These are phyloP conservation scores for Pelosia muscerda DNA, from an alignment of 2,888 invertebrate genomes.

Conservation along the genomic window DNA sequence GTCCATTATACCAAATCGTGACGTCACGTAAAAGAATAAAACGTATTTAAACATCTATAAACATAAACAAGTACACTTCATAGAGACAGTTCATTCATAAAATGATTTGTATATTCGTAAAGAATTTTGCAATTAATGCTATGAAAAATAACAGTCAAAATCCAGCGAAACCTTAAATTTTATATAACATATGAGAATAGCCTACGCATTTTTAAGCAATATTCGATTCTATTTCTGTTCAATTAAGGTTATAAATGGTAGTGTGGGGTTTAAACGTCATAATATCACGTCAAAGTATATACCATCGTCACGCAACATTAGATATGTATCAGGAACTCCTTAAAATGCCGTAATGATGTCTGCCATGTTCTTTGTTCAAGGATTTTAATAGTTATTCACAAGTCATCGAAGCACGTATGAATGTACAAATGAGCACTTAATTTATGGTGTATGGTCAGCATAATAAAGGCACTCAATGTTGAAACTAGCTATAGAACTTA, in stretches of 20 bases:
- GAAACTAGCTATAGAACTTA: not conserved
- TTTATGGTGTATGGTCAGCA: not conserved
- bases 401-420: slow-evolving; percentile 17
- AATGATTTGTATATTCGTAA: slow-evolving; percentile 24
- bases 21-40: slow-evolving; percentile 57
- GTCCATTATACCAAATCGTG: slow-evolving; percentile 55
- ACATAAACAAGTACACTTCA: slow-evolving; percentile 44
- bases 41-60: slow-evolving; percentile 56
- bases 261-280: slow-evolving; percentile 22
- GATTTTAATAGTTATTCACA: slow-evolving; percentile 29
- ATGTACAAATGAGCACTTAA: slow-evolving; percentile 1
- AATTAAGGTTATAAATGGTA: slow-evolving; percentile 23
- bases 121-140: slow-evolving; percentile 12
- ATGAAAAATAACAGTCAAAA: slow-evolving; percentile 25
- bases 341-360: slow-evolving; percentile 75
- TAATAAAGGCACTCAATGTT: not conserved
- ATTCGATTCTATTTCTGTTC: slow-evolving; percentile 39
- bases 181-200: slow-evolving; percentile 22
- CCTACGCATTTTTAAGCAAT: slow-evolving; percentile 29
- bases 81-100: slow-evolving; percentile 44
- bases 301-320: slow-evolving; percentile 80
- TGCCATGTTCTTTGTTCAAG: slow-evolving; percentile 58
- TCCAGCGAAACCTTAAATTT: slow-evolving; percentile 6
- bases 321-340: slow-evolving; percentile 81
- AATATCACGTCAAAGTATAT: slow-evolving; percentile 62